phyloP scores from a whole-genome alignment of 2,888 invertebrate species.

The Pachydiplax longipennis region DNA sequence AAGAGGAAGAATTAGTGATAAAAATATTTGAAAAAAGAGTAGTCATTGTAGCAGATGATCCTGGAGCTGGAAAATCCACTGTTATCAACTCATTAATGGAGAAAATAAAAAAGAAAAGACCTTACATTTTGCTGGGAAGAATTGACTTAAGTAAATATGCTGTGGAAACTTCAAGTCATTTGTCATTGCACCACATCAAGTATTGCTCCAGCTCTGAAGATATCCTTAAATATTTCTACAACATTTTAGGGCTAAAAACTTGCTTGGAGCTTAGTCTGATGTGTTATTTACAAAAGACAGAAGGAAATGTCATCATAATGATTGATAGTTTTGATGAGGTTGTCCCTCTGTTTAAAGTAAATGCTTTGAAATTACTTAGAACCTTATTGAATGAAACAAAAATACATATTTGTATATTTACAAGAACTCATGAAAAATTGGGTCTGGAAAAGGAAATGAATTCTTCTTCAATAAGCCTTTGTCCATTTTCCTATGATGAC shows the following conservation, averaged over 20 bases:
- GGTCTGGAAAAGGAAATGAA: background rate
- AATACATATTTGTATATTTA: background rate
- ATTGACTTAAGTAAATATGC: background rate
- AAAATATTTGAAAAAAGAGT: too few relatives aligned
- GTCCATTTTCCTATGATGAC: background rate
- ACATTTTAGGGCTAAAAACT: background rate
- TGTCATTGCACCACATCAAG: too few relatives aligned
- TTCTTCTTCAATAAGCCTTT: background rate
- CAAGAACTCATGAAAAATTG: background rate
- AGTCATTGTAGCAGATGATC: conserved; percentile 1
- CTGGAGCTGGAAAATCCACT: background rate
- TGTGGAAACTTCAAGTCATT: background rate
- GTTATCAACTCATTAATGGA: background rate
- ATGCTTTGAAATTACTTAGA: background rate
- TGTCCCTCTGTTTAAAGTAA: background rate
- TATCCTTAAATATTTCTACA: background rate
- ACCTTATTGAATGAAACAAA: background rate
- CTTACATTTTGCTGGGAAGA: background rate
- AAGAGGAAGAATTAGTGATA: too few relatives aligned
- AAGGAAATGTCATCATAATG: background rate
- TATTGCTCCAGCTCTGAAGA: background rate
- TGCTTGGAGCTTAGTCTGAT: background rate
- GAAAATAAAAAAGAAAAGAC: background rate
- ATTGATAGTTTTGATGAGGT: conserved; percentile 24
- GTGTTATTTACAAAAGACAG: too few relatives aligned